Evolutionary conservation across 2,888 invertebrate genomes (phyloP).

Genomic region (Drosophila birchii): DNA sequence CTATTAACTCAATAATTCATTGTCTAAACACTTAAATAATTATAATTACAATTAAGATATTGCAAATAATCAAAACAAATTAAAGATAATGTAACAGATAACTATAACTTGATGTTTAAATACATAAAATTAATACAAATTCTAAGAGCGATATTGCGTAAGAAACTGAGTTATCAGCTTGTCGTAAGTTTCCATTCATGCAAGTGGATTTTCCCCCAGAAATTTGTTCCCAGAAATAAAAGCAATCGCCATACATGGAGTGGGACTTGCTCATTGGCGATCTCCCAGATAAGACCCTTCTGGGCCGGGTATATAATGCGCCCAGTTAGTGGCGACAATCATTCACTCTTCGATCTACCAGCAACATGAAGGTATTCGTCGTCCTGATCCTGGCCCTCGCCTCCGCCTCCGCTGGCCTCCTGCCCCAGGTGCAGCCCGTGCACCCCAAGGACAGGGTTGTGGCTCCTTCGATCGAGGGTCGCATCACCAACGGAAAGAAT

Average conservation of each 20-base stretch:
- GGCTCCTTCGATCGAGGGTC: slow-evolving; percentile 46
- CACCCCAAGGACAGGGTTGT: slow-evolving; percentile 25
- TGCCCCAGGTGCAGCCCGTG: slow-evolving; percentile 9
- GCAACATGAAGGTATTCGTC: slow-evolving; percentile 26
- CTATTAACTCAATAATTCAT: background rate
- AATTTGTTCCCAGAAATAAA: slow-evolving; percentile 3
- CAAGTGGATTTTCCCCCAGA: slow-evolving; percentile 3
- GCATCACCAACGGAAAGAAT: slow-evolving; percentile 59
- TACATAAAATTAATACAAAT: background rate
- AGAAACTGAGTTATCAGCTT: background rate
- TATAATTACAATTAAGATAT: background rate
- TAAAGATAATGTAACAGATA: no score
- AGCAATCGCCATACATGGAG: slow-evolving; percentile 2
- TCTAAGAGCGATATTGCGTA: background rate
- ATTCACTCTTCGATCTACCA: slow-evolving; percentile 4
- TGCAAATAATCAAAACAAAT: background rate
- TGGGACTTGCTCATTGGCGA: slow-evolving; percentile 6
- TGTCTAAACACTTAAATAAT: background rate
- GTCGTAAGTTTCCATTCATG: background rate
- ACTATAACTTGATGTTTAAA: background rate
- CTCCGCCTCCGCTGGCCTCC: slow-evolving; percentile 22
- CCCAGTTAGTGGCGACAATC: background rate
- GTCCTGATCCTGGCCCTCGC: slow-evolving; percentile 20
- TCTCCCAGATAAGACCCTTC: slow-evolving; percentile 8
- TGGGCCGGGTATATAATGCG: slow-evolving; percentile 8